Evolutionary conservation across 2,888 invertebrate genomes (phyloP), one percentile per base, ranked within the genome.

Genomic region (Agonopterix subpropinquella): DNA sequence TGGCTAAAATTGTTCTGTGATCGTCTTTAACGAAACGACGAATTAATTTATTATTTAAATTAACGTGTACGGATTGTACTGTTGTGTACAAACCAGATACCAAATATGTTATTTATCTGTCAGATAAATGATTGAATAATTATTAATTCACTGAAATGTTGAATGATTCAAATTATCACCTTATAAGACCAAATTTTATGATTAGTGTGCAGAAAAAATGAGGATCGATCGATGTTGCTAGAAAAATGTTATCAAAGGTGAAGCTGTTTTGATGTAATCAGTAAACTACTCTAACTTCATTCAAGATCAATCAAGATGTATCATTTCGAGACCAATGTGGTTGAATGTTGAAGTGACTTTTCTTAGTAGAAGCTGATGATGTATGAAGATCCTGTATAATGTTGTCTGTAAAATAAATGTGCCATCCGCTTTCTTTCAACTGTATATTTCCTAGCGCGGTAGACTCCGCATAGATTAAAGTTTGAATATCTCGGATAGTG

Each of bases 1-100:
- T 85, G 86, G 85, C 84, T 72, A 68, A 70, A 74, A 71, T 77
- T 79, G 84, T 84, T 84, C 84, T 82, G 81, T 70, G 67, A 68
- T 64, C 65, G 63, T 65, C 58, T 65, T 55, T 48, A 55, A 62
- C 48, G 59, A 58, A 70, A 65, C 66, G 65, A 72, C 64, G 57
- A 64, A 62, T 62, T 60, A 64, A 69, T 64, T 56, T 59, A 51
- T 56, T 62, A 57, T 57, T 46, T 53, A 51, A 55, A 58, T 57
- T 57, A 59, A 58, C 62, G 60, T 69, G 81, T 82, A 84, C 80
- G 71, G 74, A 71, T 80, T 83, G 84, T 85, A 84, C 80, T 67
- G 62, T 61, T 53, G 52, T 70, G 84, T 85, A 83, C 78, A 80
- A 71, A 62, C 68, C 68, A 62, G 64, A 71, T 82, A 78, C 79